A percentile compares a stretch with the other conserved stretches of the same genome.
Conservation (phyloP, 1,140 invertebrate genomes). For the Papilio helenus region DNA sequence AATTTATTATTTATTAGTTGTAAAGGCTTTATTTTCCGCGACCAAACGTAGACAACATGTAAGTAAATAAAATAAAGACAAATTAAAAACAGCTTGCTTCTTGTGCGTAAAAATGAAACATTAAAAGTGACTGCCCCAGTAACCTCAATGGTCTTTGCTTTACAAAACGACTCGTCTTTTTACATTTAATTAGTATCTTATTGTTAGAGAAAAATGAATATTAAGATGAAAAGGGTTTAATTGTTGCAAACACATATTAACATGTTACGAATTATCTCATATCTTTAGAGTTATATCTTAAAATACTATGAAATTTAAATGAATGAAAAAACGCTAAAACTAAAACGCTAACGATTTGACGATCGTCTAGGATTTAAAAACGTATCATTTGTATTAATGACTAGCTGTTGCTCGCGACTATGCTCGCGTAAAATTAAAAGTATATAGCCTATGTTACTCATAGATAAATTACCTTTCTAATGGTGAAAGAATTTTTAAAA, state of each 20-base stretch:
- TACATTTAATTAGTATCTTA: not conserved
- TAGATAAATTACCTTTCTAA: no score
- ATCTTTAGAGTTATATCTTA: no score
- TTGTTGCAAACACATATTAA: no score
- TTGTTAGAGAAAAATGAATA: not conserved
- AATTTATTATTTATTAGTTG: not conserved
- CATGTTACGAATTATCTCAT: no score
- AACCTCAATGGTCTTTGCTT: not conserved
- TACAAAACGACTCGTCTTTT: not conserved
- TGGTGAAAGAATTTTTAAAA: no score
- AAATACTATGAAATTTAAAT: no score
- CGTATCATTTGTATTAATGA: no score
- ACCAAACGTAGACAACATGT: not conserved
- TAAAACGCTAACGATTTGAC: not conserved
- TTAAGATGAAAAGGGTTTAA: not conserved
- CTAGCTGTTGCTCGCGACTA: no score
- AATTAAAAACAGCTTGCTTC: not conserved
- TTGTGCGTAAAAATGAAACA: not conserved
- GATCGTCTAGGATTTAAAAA: no score
- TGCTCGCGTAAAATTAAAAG: no score
- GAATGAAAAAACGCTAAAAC: not conserved
- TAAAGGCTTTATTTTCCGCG: not conserved
- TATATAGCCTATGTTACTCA: no score
- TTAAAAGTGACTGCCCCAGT: constrained; percentile 5
- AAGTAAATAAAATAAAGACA: not conserved